Base-by-base conservation (phyloP, 92 coral and sea anemone genomes). In the Epizoanthus ramosus region DNA sequence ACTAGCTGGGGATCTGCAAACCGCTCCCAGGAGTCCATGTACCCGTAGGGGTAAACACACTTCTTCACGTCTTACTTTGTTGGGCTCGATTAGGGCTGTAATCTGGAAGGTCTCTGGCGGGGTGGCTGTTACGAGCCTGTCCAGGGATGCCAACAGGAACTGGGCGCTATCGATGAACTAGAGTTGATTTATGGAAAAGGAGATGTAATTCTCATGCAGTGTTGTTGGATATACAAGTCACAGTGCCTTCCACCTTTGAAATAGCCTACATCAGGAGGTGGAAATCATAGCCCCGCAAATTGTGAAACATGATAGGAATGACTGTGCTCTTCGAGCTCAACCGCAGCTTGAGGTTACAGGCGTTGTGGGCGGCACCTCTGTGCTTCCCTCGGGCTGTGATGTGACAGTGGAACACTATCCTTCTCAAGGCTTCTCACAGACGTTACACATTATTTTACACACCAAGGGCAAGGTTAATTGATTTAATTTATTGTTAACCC, bases 131-230 rank as follows among this genome's bases (percentile, higher is more conserved):
- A 60, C 83, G 5, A 79, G 5, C 6, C 19, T 58, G 19, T 79
- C 71, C 1, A 79, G 66, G 2, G 83, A 79, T 1, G 71, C 70
- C 25, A 57, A 57, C 71, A 79, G 35, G 15, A 79, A 79, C 57
- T 79, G 71, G 6, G 65, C 18, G 3, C 52, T 58, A 28, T 79
- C 71, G 57, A 58, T 79, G 37, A 59, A 3, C 63, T 8, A 23
- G 63, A 58, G 63, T 23, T 58, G 63, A 18, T 5, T 21, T 10
- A 14, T 5, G 23, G 23, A 58, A 15, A 58, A 58, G 23, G 63
- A 58, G 63, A 58, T 58, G 19, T 58, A 58, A 2, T 58, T 58
- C 23, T 58, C n/a, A n/a, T n/a, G n/a, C 21, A 0, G 22, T 58
- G 22, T 58, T 58, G 23, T 58, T 58, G 18, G n/a, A 23, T 1